phyloP scores from a whole-genome alignment of 2,113 vertebrate species.

The Amphilophus citrinellus region DNA sequence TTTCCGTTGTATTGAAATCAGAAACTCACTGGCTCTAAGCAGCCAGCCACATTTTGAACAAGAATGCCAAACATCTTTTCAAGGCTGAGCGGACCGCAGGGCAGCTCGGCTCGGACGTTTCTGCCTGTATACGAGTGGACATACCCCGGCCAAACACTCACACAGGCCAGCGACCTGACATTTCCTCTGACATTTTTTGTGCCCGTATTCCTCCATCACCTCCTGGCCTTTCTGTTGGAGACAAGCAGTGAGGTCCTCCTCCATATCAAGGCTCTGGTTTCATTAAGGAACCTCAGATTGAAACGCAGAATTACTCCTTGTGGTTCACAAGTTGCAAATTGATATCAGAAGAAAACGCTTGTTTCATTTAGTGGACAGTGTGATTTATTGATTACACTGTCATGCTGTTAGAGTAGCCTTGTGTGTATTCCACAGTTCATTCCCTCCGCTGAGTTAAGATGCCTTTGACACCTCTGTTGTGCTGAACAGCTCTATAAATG shows the following conservation, averaged over 20 bases:
- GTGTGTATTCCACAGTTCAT: not conserved
- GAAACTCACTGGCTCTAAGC: not conserved
- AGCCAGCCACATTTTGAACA: rapidly evolving
- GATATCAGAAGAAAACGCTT: slow-evolving; percentile 11
- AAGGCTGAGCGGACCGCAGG: not conserved
- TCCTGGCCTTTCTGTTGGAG: slow-evolving; percentile 55
- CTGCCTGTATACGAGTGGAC: not conserved
- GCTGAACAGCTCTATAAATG: not conserved
- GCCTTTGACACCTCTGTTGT: not conserved
- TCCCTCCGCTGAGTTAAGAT: not conserved
- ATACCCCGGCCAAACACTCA: slow-evolving; percentile 1
- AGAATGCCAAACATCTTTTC: slow-evolving; percentile 23
- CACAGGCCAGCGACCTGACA: slow-evolving; percentile 59
- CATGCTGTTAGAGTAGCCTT: not conserved
- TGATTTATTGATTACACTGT: slow-evolving; percentile 20
- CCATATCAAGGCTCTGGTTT: slow-evolving; percentile 22
- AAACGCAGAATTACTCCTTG: not conserved
- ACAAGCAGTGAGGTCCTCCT: slow-evolving; percentile 10
- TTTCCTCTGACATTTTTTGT: slow-evolving; percentile 73
- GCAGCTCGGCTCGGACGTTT: not conserved
- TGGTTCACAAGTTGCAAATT: slow-evolving; percentile 4
- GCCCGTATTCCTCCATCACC: slow-evolving; percentile 47
- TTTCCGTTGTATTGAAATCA: not conserved
- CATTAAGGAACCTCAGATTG: slow-evolving; percentile 26
- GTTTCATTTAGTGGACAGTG: slow-evolving; percentile 12